Conservation (phyloP, 1,140 invertebrate genomes). For the Drosophila equinoxialis region DNA sequence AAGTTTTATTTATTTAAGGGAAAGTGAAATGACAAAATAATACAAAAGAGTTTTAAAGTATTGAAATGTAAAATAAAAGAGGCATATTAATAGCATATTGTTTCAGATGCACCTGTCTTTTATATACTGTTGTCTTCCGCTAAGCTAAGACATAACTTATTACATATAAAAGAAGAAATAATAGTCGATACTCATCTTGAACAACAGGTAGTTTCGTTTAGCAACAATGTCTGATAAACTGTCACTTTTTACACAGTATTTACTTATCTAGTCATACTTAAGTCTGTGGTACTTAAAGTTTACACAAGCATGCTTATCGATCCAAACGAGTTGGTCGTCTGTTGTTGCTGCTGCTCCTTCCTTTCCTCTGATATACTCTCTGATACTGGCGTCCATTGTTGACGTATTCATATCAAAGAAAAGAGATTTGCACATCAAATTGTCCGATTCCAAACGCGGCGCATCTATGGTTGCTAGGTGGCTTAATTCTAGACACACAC, state of each 20-base stretch:
- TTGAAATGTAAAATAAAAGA: neutral
- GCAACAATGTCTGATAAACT: conserved; percentile 48
- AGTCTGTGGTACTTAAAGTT: conserved; percentile 51
- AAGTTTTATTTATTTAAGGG: neutral
- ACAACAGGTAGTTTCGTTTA: neutral
- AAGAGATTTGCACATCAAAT: conserved; percentile 50
- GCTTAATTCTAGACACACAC: conserved; percentile 20
- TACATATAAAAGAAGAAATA: neutral
- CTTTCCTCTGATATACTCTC: neutral
- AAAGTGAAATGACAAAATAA: no score
- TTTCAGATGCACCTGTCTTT: neutral
- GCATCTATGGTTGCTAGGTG: conserved; percentile 62
- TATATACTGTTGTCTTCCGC: no score
- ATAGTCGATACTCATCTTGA: neutral
- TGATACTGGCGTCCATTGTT: conserved; percentile 36
- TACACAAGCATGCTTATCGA: conserved; percentile 64
- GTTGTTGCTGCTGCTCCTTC: neutral
- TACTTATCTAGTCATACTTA: conserved; percentile 55
- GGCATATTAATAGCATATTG: neutral
- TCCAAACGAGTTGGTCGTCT: conserved; percentile 29
- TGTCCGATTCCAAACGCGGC: conserved; percentile 32
- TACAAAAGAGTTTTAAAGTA: neutral
- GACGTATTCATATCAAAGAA: conserved; percentile 39
- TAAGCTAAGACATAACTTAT: no score
- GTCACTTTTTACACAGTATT: conserved; percentile 34